phyloP scores from a whole-genome alignment of 2,113 vertebrate genomes.

The Pelecanus crispus region DNA sequence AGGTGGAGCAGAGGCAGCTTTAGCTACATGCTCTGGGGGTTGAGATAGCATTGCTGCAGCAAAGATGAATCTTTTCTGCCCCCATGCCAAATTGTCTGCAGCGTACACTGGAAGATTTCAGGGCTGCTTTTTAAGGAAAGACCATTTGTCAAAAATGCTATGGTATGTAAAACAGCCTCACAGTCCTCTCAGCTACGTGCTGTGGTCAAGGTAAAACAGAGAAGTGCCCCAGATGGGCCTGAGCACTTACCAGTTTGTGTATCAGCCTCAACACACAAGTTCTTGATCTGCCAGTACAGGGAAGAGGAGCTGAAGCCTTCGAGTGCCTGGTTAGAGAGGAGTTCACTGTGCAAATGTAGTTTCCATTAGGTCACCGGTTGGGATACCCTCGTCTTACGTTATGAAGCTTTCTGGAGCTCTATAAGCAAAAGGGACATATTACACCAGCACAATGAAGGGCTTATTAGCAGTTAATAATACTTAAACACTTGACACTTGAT shows the following conservation, averaged over 20 bases:
- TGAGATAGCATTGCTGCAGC: not conserved
- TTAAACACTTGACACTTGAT: not conserved
- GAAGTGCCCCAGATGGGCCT: not conserved
- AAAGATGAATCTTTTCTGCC: not conserved
- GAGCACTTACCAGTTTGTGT: not conserved
- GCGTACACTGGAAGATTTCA: not conserved
- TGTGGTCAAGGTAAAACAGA: not conserved
- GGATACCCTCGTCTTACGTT: rapidly evolving
- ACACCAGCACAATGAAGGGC: not conserved
- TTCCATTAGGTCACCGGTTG: not conserved
- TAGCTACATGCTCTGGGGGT: not conserved
- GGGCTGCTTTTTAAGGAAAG: not conserved
- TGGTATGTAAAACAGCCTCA: rapidly evolving
- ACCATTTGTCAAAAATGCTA: not conserved
- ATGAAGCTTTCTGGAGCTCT: not conserved
- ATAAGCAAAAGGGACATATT: not conserved
- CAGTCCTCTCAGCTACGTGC: not conserved
- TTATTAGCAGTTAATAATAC: not conserved
- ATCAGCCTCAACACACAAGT: not conserved
- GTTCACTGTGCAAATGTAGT: not conserved
- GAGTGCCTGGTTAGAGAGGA: not conserved
- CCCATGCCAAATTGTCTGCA: not conserved
- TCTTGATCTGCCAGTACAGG: not conserved
- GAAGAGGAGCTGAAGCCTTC: not conserved
- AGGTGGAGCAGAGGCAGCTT: not conserved